Base-by-base conservation (phyloP, 2,113 vertebrate genomes). In the Pelusios castaneus region DNA sequence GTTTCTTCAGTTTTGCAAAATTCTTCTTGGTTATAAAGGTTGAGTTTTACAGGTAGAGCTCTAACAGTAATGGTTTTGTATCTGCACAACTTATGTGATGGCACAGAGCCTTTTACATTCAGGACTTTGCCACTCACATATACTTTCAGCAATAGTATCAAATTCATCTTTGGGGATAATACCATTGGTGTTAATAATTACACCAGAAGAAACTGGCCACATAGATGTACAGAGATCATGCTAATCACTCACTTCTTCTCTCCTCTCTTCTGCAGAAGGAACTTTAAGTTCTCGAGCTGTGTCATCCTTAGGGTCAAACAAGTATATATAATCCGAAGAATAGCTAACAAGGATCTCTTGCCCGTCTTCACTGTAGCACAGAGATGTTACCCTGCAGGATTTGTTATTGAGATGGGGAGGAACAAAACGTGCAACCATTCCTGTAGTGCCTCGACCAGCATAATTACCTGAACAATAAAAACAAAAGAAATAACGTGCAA, bases 291-390 rank as follows among this genome's bases (percentile, higher is more conserved):
- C 99, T 90, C 99, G 97, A 80, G 99, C 99, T 94, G 99, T 99
- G 97, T 99, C 99, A 77, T 99, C 99, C 98, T 98, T 99, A 85
- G 99, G 99, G 95, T 99, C 98, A 94, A 99, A 99, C 95, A 99
- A 98, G 96, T 99, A 99, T 93, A 99, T 99, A 93, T 99, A 99
- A 96, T 99, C 99, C 2, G 99, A 99, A 76, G 99, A 99, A 97
- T 99, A 99, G 97, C 99, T 99, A 97, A 99, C 99, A 92, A 99
- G 98, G 95, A 99, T 98, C 98, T 99, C 99, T 96, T 99, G 99
- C 9, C 99, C 99, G 89, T 99, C 99, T 92, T 98, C 99, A 93
- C 99, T 99, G 89, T 99, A 99, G 97, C 99, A 99, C 4, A 99
- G 98, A 38, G 99, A 99, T 0, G 99, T 99, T 84, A 99, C 99